Evolutionary conservation across 2,113 vertebrate species (phyloP).

Genomic region (Synchiropus splendidus): DNA sequence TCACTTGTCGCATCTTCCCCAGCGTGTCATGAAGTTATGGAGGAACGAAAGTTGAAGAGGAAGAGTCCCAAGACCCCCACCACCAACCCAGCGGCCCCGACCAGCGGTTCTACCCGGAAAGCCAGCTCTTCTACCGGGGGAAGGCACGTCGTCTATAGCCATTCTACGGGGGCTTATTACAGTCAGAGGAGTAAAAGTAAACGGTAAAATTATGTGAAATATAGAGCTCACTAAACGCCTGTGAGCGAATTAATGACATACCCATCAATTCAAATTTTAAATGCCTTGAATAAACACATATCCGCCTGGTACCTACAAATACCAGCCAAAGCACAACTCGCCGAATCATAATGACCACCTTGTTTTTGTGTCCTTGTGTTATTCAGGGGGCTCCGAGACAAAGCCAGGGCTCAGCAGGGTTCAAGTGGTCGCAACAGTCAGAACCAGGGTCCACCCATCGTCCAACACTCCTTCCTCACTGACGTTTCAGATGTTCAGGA

Average conservation of each 20-base stretch:
- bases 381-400: conserved; percentile 76
- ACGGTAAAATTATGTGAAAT: conserved; percentile 57
- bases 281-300: too few species aligned
- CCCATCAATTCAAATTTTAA: too few species aligned
- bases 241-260: too few species aligned
- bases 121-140: conserved; percentile 55
- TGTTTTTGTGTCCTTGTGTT: neutral
- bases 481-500: conserved; percentile 97
- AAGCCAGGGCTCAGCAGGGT: conserved; percentile 65
- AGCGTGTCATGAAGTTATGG: conserved; percentile 69
- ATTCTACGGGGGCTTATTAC: conserved; percentile 66
- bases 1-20: too few species aligned
- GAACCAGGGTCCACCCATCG: conserved; percentile 73
- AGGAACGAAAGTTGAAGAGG: conserved; percentile 86
- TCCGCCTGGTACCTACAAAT: too few species aligned
- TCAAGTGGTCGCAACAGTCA: conserved; percentile 47
- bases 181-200: conserved; percentile 78
- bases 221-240: too few species aligned
- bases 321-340: too few species aligned
- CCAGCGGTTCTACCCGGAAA: conserved; percentile 37
- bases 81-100: conserved; percentile 55
- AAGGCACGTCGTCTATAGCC: conserved; percentile 72
- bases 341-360: neutral
- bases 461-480: conserved; percentile 93
- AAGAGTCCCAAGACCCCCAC: conserved; percentile 78